A percentile compares a stretch with the other conserved stretches of the same genome.
phyloP scores from a whole-genome alignment of 2,797 vertebrate species.

The Sebastes cheni region DNA sequence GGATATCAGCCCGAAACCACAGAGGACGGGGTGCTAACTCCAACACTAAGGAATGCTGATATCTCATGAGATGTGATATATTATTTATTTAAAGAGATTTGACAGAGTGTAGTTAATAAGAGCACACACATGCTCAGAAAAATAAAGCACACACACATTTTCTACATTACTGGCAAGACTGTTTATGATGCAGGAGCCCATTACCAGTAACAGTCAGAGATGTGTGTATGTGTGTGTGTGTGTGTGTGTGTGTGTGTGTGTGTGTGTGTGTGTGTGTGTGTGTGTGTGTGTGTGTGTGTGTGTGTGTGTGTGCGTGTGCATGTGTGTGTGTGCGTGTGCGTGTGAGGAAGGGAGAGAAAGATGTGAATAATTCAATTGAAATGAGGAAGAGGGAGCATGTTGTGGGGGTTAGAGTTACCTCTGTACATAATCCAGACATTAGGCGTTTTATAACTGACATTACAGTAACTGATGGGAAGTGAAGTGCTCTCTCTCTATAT shows the following conservation, averaged over 20 bases:
- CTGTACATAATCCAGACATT: conserved; percentile 36
- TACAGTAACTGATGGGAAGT: conserved; percentile 27
- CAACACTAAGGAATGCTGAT: conserved; percentile 7
- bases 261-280: not conserved
- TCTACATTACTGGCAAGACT: conserved; percentile 22
- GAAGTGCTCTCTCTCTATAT: not conserved
- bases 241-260: too few relatives aligned
- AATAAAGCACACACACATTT: not conserved
- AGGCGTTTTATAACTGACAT: conserved; percentile 26
- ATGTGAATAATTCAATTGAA: conserved; percentile 50
- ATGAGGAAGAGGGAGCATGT: conserved; percentile 4
- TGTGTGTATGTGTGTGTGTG: not conserved
- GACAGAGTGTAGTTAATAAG: not conserved
- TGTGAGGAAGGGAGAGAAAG: not conserved
- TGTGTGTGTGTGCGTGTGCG: not conserved
- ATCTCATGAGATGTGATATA: not conserved
- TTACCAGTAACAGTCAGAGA: conserved; percentile 2
- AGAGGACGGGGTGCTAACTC: not conserved
- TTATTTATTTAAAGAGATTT: conserved; percentile 16
- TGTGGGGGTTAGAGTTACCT: conserved; percentile 21
- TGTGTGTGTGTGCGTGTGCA: not conserved
- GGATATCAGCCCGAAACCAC: not conserved
- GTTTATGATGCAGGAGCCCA: conserved; percentile 13
- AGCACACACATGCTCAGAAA: not conserved
- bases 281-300: not conserved